Percentiles rank a stretch among this genome's conserved stretches.
phyloP scores from a whole-genome alignment of 2,888 invertebrate species.

The Neoitamus cyanurus region DNA sequence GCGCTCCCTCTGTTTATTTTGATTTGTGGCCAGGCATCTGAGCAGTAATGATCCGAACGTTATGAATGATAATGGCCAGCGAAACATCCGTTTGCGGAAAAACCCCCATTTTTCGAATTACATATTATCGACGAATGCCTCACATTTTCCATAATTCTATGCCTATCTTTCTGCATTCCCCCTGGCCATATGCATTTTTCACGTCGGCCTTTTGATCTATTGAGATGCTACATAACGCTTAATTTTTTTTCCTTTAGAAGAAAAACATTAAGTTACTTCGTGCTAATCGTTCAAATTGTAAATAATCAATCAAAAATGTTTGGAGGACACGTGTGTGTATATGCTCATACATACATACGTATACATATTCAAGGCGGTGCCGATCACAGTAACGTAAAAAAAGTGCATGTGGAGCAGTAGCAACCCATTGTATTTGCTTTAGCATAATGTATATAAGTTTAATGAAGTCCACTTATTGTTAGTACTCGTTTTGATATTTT shows the following conservation, averaged over 20 bases:
- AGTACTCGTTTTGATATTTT: no score
- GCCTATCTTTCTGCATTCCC: background rate
- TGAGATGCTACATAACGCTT: background rate
- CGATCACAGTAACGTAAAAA: no score
- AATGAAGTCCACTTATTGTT: no score
- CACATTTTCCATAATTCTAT: background rate
- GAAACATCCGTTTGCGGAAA: constrained; percentile 11
- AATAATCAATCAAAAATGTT: no score
- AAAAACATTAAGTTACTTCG: background rate
- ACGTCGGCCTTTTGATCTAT: background rate
- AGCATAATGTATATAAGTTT: no score
- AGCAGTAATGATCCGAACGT: constrained; percentile 36
- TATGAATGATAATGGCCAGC: constrained; percentile 34
- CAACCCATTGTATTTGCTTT: no score
- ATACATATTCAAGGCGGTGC: no score
- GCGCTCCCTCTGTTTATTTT: constrained; percentile 8
- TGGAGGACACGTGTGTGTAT: no score
- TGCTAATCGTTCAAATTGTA: background rate
- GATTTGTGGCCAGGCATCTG: constrained; percentile 1
- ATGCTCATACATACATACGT: no score
- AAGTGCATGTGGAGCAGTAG: no score
- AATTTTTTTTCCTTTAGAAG: background rate
- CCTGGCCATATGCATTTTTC: background rate
- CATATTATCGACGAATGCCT: background rate
- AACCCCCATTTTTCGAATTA: background rate